Evolutionary conservation across 1,140 invertebrate species (phyloP).

Genomic region (Megathymus violae): DNA sequence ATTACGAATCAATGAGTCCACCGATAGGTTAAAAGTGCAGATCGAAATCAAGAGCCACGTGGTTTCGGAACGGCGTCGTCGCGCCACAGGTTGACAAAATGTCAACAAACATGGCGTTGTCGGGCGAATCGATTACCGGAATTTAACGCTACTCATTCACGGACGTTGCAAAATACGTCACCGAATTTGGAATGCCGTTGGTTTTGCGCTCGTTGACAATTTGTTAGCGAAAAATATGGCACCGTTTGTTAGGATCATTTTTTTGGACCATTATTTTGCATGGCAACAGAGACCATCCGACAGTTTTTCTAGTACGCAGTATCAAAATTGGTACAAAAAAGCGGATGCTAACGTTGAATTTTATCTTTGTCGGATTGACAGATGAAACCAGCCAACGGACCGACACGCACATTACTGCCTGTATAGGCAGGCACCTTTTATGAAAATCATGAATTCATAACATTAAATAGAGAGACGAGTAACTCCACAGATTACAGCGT

Average conservation of each 20-base stretch:
- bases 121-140: conserved; percentile 64
- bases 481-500: conserved; percentile 45
- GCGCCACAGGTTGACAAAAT: conserved; percentile 15
- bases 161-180: conserved; percentile 44
- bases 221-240: conserved; percentile 21
- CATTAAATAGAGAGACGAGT: conserved; percentile 23
- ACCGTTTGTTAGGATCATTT: neutral
- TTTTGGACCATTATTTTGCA: conserved; percentile 20
- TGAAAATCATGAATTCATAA: conserved; percentile 39
- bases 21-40: too few species aligned
- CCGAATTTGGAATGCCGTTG: conserved; percentile 12
- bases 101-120: conserved; percentile 63
- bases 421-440: conserved; percentile 22
- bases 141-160: conserved; percentile 51
- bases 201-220: conserved; percentile 2
- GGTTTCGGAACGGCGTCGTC: too few species aligned
- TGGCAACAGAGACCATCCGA: conserved; percentile 7
- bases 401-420: neutral
- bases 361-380: conserved; percentile 19
- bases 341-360: conserved; percentile 13
- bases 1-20: too few species aligned
- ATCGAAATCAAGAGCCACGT: too few species aligned
- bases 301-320: too few species aligned
- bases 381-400: neutral
- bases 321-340: conserved; percentile 2